Evolutionary conservation across 35 echinoderm and acorn worm genomes (phyloP).

Genomic region (Hemicentrotus pulcherrimus): DNA sequence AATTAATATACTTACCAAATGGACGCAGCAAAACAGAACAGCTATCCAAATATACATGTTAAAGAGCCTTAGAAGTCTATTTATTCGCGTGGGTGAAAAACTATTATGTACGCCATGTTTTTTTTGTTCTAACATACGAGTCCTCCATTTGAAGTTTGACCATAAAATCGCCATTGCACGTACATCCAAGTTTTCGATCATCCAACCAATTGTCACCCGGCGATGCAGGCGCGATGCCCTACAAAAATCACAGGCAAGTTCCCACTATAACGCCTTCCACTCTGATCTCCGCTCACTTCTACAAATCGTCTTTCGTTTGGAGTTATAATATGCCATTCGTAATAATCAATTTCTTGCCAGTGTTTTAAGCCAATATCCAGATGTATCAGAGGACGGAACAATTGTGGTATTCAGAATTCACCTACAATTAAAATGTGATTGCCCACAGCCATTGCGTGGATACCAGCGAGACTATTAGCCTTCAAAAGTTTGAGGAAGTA

Average conservation of each 20-base stretch:
- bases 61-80: neutral
- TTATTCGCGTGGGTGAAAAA: neutral
- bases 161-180: neutral
- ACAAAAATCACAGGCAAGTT: neutral
- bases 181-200: neutral
- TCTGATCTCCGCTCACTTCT: neutral
- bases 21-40: neutral
- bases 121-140: neutral
- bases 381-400: neutral
- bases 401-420: no score
- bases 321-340: neutral
- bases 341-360: neutral
- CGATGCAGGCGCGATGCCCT: neutral
- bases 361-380: neutral
- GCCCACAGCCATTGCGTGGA: neutral
- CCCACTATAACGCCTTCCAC: neutral
- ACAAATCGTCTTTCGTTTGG: neutral
- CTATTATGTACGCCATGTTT: neutral
- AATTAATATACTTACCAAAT: neutral
- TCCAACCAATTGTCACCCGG: neutral
- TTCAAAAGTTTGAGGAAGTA: constrained; percentile 16
- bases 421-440: neutral
- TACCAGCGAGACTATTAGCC: neutral
- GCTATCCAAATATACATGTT: neutral
- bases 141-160: neutral